A percentile compares a stretch with the other conserved stretches of the same genome.
phyloP scores from a whole-genome alignment of 2,888 invertebrate genomes.

The Bibio marci region DNA sequence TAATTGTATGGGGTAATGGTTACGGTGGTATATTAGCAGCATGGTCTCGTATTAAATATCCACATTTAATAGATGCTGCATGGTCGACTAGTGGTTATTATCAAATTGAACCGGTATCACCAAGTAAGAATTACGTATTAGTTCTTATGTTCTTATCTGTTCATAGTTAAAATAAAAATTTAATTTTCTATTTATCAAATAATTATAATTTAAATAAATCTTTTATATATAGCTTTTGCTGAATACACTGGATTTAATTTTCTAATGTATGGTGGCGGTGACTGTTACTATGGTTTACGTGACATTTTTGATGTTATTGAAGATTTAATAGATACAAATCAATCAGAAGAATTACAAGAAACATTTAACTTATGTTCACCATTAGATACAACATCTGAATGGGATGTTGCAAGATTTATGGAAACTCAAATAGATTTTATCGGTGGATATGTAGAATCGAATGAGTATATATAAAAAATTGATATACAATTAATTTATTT shows the following conservation, averaged over 20 bases:
- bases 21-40: constrained; percentile 3
- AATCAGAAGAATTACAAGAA: not conserved
- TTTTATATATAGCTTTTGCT: too few species aligned
- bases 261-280: not conserved
- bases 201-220: too few species aligned
- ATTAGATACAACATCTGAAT: not conserved
- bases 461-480: not conserved
- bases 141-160: too few species aligned
- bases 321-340: not conserved
- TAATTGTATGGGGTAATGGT: constrained; percentile 6
- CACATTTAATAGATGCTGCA: constrained; percentile 5
- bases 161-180: too few species aligned
- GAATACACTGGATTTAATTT: too few species aligned
- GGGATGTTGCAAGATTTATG: not conserved
- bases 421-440: not conserved
- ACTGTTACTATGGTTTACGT: not conserved
- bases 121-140: not conserved
- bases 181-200: too few species aligned
- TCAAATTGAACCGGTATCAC: not conserved
- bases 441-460: not conserved
- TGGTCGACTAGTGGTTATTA: constrained; percentile 4
- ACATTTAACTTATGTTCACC: not conserved
- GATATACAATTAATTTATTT: too few species aligned
- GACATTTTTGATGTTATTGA: not conserved
- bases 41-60: constrained; percentile 6